A percentile compares a stretch with the other conserved stretches of the same genome.
phyloP scores from a whole-genome alignment of 2,888 invertebrate genomes.

The Diloba caeruleocephala region DNA sequence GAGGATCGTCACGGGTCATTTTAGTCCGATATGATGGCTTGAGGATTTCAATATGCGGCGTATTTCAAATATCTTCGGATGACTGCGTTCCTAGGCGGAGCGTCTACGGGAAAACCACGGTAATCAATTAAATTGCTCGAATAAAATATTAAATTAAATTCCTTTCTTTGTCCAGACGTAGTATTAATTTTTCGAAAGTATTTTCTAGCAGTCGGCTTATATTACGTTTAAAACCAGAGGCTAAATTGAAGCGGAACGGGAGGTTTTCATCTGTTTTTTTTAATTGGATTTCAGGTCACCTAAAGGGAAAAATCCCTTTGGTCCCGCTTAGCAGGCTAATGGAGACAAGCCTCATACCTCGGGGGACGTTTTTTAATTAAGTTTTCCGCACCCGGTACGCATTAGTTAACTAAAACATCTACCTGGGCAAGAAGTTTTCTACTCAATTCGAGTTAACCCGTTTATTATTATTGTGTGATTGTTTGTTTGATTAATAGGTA shows the following conservation, averaged over 20 bases:
- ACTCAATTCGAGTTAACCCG: slow-evolving; percentile 1
- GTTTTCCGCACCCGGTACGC: slow-evolving; percentile 54
- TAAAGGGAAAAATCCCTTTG: slow-evolving; percentile 61
- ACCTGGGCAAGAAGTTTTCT: slow-evolving; percentile 20
- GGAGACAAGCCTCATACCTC: slow-evolving; percentile 63
- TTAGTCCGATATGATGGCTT: slow-evolving; percentile 77
- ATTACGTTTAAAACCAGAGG: slow-evolving; percentile 3
- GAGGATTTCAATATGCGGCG: slow-evolving; percentile 85
- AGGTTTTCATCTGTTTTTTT: slow-evolving; percentile 37
- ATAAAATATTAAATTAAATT: slow-evolving; percentile 75
- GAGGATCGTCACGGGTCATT: slow-evolving; percentile 71
- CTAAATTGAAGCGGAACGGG: slow-evolving; percentile 8
- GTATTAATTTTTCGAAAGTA: slow-evolving; percentile 33
- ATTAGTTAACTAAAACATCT: slow-evolving; percentile 48
- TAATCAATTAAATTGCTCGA: slow-evolving; percentile 79
- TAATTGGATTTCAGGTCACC: slow-evolving; percentile 65
- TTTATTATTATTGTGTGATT: slow-evolving; percentile 13
- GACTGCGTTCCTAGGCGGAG: slow-evolving; percentile 68
- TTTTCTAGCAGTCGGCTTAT: slow-evolving; percentile 5
- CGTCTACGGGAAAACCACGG: slow-evolving; percentile 62
- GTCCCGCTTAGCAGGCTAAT: slow-evolving; percentile 63
- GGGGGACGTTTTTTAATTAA: slow-evolving; percentile 68
- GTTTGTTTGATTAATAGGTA: not conserved
- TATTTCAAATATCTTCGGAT: slow-evolving; percentile 80
- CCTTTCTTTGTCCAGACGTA: slow-evolving; percentile 34